Percentiles rank a stretch among this genome's conserved stretches.
Conservation (phyloP, 2,797 vertebrate genomes). For the Galago senegalensis region DNA sequence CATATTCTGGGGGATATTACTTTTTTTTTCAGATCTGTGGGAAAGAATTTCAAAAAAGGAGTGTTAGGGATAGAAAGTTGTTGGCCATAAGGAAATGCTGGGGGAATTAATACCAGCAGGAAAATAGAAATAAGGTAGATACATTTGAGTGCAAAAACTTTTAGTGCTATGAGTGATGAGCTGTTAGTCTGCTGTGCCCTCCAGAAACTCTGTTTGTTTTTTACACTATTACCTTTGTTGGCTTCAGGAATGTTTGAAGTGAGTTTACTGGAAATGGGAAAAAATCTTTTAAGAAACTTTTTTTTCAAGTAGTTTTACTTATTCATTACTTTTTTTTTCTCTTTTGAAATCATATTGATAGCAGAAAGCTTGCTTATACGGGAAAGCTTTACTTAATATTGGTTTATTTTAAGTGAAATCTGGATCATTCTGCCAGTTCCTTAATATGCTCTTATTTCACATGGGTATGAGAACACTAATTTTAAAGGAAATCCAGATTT, state of each 20-base stretch:
- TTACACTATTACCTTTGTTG: conserved; percentile 10
- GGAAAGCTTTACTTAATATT: background rate
- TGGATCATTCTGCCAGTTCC: conserved; percentile 60
- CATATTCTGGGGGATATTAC: background rate
- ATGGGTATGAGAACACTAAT: background rate
- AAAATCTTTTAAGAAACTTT: conserved; percentile 19
- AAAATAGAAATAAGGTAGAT: background rate
- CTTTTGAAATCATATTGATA: conserved; percentile 44
- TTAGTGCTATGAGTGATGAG: background rate
- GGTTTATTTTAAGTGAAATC: conserved; percentile 55
- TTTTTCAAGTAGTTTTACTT: conserved; percentile 41
- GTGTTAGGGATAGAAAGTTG: background rate
- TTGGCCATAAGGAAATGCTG: background rate
- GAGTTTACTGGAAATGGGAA: conserved; percentile 59
- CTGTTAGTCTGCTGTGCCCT: background rate
- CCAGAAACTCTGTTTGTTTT: conserved; percentile 54
- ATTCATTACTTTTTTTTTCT: conserved; percentile 46
- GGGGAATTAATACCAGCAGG: background rate
- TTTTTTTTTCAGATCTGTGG: background rate
- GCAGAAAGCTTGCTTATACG: conserved; percentile 12
- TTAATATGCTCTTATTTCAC: conserved; percentile 36
- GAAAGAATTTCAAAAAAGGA: background rate
- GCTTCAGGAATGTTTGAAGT: conserved; percentile 22
- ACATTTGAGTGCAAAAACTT: background rate
- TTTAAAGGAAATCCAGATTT: conserved; percentile 4